Conservation (phyloP, 1,140 invertebrate species). For the Chrysomallon squamiferum region DNA sequence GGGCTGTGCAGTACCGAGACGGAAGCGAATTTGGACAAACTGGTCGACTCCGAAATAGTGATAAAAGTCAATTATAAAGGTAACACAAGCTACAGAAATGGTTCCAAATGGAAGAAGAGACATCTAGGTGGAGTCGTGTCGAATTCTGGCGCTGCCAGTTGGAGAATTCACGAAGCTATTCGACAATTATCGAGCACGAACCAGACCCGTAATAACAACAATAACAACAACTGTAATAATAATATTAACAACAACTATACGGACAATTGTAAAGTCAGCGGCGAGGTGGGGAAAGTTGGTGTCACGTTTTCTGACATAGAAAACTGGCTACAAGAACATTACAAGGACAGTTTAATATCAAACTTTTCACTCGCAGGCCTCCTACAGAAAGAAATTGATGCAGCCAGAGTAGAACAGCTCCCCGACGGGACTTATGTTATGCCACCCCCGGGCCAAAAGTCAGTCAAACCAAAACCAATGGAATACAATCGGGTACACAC, state of each 20-base stretch:
- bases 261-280: neutral
- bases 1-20: conserved; percentile 76
- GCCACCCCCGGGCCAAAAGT: conserved; percentile 9
- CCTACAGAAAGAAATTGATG: conserved; percentile 54
- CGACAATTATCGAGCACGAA: conserved; percentile 20
- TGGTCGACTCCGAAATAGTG: conserved; percentile 78
- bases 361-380: conserved; percentile 42
- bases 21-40: conserved; percentile 75
- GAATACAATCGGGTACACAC: conserved; percentile 11
- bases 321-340: conserved; percentile 31
- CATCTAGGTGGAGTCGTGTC: conserved; percentile 42
- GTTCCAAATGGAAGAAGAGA: conserved; percentile 65
- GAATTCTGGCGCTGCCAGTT: conserved; percentile 49
- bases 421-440: conserved; percentile 37
- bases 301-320: conserved; percentile 36
- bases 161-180: conserved; percentile 50
- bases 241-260: neutral
- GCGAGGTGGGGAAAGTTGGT: conserved; percentile 13
- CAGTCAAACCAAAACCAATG: conserved; percentile 9
- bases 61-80: conserved; percentile 88
- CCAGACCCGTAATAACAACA: neutral
- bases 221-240: neutral
- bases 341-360: conserved; percentile 18
- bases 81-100: conserved; percentile 82
- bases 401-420: conserved; percentile 36